Base-by-base conservation (phyloP, 2,888 invertebrate species). In the Hartigia nigra region DNA sequence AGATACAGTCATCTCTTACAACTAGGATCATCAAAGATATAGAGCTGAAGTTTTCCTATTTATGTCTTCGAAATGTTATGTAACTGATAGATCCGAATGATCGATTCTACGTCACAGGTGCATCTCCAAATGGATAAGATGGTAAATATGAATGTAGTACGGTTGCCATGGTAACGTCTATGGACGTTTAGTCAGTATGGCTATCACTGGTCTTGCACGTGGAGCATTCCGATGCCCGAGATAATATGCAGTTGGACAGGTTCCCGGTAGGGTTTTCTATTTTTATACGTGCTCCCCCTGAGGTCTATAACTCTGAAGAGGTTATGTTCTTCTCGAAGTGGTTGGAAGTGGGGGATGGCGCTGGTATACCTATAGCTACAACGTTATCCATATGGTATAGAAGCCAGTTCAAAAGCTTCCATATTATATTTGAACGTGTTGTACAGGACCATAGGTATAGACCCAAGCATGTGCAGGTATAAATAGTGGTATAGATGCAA, bases 191-290 rank as follows among this genome's bases (percentile, higher is more conserved):
- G 55, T 55, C 5, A 0, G 55, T 55, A 23, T 55, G 14, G 55
- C 55, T 55, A 55, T 55, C 55, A 55, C 55, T 55, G 55, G 23
- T 55, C 55, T 72, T 72, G 72, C 72, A 72, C 72, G 72, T 72
- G 32, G 81, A 81, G 86, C 88, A 89, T 89, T 89, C 88, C 89
- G 84, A 88, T 86, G 85, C 86, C 85, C 81, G 83, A 82, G 84
- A 86, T 87, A 86, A 88, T 88, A 88, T 87, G 89, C 86, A 86
- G 88, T 85, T 86, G 85, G 87, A 87, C 89, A 88, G 89, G 89
- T 89, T 89, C 86, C 84, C 81, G 84, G 83, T 86, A 84, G 83
- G 83, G 83, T 84, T 87, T 84, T 87, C 87, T 87, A 87, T 87
- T 88, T 88, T 87, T 88, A 88, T 82, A 86, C 86, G 79, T 79